Evolutionary conservation across 2,888 invertebrate species (phyloP).

Genomic region (Aphodius sticticus): DNA sequence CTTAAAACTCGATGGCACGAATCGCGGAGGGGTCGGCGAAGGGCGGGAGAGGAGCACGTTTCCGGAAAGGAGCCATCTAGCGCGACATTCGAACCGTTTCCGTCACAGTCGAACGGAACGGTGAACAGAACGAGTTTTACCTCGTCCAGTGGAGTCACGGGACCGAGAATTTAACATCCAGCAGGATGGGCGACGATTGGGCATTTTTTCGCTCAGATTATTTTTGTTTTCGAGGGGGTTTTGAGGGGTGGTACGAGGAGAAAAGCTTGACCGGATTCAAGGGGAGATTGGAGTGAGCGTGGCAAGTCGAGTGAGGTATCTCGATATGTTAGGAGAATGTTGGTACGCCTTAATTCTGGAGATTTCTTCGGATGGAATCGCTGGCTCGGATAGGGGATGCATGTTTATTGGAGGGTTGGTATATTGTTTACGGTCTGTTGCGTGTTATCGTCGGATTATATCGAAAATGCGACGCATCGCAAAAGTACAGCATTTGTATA

Average conservation of each 20-base stretch:
- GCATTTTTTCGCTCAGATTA: background rate
- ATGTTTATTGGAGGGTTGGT: no score
- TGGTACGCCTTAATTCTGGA: no score
- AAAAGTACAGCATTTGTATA: no score
- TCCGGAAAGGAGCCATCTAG: constrained; percentile 22
- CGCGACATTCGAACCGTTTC: constrained; percentile 26
- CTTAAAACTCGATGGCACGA: constrained; percentile 4
- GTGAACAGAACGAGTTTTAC: constrained; percentile 11
- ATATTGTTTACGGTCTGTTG: no score
- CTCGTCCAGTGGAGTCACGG: background rate
- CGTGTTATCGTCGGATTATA: no score
- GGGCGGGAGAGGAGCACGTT: constrained; percentile 6
- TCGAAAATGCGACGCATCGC: no score
- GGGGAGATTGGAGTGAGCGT: background rate
- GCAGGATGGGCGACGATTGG: background rate
- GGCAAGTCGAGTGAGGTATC: no score
- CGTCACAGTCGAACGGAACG: constrained; percentile 20
- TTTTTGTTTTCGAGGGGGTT: background rate
- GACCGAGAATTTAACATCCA: background rate
- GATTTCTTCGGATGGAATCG: no score
- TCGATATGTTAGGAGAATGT: no score
- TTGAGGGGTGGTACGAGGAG: background rate
- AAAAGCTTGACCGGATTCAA: background rate
- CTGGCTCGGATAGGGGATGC: no score
- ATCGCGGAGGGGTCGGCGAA: background rate